phyloP scores from a whole-genome alignment of 2,113 vertebrate genomes.

The Indicator indicator region DNA sequence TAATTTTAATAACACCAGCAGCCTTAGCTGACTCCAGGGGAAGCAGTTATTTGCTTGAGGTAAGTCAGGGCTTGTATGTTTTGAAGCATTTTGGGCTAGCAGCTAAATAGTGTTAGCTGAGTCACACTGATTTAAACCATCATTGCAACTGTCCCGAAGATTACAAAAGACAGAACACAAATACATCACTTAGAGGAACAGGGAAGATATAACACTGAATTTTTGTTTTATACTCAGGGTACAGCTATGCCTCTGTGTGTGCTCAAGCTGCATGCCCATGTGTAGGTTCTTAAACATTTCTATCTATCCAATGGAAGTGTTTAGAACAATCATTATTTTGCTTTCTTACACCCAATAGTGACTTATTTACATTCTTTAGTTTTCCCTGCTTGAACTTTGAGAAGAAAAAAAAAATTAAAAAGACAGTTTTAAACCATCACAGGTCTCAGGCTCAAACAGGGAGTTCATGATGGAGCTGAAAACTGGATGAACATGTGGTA shows the following conservation, averaged over 20 bases:
- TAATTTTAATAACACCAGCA: conserved; percentile 51
- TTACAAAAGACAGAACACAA: not conserved
- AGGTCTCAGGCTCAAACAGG: not conserved
- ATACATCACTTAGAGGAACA: not conserved
- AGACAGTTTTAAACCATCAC: no score
- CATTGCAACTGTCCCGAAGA: not conserved
- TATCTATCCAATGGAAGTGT: no score
- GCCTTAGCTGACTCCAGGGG: not conserved
- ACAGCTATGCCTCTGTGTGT: not conserved
- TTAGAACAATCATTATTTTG: no score
- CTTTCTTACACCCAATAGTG: no score
- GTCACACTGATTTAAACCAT: conserved; percentile 14
- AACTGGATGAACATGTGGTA: accelerated
- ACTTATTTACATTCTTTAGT: no score
- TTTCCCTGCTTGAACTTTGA: no score
- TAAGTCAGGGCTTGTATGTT: not conserved
- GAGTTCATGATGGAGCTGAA: not conserved
- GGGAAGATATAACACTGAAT: not conserved
- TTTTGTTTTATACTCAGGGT: not conserved
- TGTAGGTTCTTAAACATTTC: no score
- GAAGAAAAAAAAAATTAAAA: no score
- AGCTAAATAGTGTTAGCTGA: conserved; percentile 21
- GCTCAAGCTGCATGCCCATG: not conserved
- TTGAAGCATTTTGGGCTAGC: conserved; percentile 21
- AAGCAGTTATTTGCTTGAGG: conserved; percentile 35